A percentile compares a stretch with the other conserved stretches of the same genome.
Evolutionary conservation across 2,797 vertebrate species (phyloP).

Genomic region (Rousettus madagascariensis): DNA sequence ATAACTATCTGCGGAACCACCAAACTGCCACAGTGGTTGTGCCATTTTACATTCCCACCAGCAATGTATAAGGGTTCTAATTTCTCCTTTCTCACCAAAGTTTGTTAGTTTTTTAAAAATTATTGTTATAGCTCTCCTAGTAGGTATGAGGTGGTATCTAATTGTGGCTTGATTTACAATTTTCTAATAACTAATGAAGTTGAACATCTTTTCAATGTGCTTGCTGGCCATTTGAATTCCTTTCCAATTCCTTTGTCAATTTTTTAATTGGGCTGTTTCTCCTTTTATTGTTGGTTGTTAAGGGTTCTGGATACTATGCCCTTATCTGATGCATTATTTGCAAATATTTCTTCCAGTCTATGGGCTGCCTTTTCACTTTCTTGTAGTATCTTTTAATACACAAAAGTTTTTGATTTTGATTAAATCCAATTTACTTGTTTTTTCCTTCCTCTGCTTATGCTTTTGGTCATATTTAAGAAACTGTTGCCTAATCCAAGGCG

Average conservation of each 20-base stretch:
- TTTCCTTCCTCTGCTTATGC: background rate
- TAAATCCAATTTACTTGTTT: background rate
- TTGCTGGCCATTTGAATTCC: background rate
- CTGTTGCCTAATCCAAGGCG: background rate
- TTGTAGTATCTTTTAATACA: background rate
- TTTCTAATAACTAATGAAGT: background rate
- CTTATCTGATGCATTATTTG: background rate
- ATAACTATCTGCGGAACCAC: background rate
- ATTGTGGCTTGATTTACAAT: background rate
- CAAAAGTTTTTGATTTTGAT: background rate
- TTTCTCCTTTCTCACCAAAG: background rate
- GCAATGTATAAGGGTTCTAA: background rate
- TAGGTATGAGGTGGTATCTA: background rate
- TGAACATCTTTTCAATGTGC: background rate
- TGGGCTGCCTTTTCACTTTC: background rate
- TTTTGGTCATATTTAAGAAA: conserved; percentile 1
- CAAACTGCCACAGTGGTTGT: background rate
- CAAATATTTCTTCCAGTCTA: background rate
- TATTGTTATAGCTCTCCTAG: background rate
- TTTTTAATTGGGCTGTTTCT: background rate
- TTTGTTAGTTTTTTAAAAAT: background rate
- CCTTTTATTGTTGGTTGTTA: background rate
- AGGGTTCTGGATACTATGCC: background rate
- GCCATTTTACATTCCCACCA: background rate
- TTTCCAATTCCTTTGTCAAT: background rate